phyloP scores from a whole-genome alignment of 2,888 invertebrate genomes.

The Pheosia gnoma region DNA sequence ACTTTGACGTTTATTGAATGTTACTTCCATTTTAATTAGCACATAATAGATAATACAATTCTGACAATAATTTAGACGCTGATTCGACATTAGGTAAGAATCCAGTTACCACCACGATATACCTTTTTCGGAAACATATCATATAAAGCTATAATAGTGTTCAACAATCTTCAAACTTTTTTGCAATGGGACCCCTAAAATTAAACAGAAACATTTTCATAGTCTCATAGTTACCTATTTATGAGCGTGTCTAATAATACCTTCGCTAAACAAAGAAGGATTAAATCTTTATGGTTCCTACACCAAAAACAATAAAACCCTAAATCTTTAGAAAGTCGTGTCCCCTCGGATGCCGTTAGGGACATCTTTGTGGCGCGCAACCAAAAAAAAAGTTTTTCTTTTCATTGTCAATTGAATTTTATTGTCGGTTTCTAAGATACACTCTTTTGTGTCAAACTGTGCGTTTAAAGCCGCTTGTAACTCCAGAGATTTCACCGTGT shows the following conservation, averaged over 20 bases:
- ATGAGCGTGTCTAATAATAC: constrained; percentile 19
- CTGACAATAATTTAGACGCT: not conserved
- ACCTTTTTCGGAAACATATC: too few species aligned
- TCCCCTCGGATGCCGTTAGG: constrained; percentile 72
- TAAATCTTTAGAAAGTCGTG: constrained; percentile 75
- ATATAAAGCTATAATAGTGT: too few species aligned
- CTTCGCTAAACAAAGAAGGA: constrained; percentile 47
- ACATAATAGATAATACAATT: not conserved
- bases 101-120: too few species aligned
- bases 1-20: not conserved
- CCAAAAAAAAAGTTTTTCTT: constrained; percentile 61
- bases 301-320: constrained; percentile 72
- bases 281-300: constrained; percentile 57
- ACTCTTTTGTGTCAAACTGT: constrained; percentile 80
- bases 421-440: constrained; percentile 81
- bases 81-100: too few species aligned
- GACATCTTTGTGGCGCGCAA: constrained; percentile 63
- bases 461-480: constrained; percentile 79
- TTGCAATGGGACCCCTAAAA: not conserved
- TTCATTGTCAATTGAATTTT: constrained; percentile 83
- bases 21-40: not conserved
- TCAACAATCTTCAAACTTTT: not conserved
- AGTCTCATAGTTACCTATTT: constrained; percentile 4
- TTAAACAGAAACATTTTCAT: not conserved
- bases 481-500: constrained; percentile 54